Base-by-base conservation (phyloP, 2,888 invertebrate species). In the Caenorhabditis zanzibari region DNA sequence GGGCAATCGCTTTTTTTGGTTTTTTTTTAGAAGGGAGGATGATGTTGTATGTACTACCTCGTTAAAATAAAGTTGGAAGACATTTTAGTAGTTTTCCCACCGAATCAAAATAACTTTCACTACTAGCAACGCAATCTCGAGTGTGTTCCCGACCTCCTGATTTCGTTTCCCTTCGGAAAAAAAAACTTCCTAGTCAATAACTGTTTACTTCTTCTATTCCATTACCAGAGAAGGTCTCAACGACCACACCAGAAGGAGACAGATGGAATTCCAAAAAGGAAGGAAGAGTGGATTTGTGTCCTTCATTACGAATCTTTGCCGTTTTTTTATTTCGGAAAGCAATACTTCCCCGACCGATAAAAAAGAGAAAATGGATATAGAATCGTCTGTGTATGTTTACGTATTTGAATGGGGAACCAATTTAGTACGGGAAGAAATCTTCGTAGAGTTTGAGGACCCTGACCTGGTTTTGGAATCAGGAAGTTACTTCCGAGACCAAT, bases 1-100 rank as follows among this genome's bases (percentile, higher is more conserved):
- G 77, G 85, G 85, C 85, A 85, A 66, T 52, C 19, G 24, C 68
- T 81, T 66, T 64, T 44, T 59, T 14, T 7, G 9, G 14, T 41
- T 22, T 22, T n/a, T n/a, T n/a, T n/a, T n/a, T n/a, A n/a, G n/a
- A n/a, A n/a, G n/a, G n/a, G n/a, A n/a, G n/a, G n/a, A n/a, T n/a
- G n/a, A n/a, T n/a, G n/a, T n/a, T n/a, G n/a, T n/a, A n/a, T n/a
- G n/a, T n/a, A n/a, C n/a, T 38, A 12, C 38, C 38, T 10, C 12
- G 5, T 19, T 49, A n/a, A 49, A 49, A 6, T 19, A 26, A 54
- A 26, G 26, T 54, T 22, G 2, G 52, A 52, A 22, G 14, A 5
- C 14, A 47, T 6, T 49, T 19, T 10, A 26, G 12, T 2, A 26
- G 14, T 54, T 54, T 54, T 54, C 24, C 14, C 7, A 38, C 10